Evolutionary conservation across 2,888 invertebrate genomes (phyloP).

Genomic region (Ennomos quercinarius): DNA sequence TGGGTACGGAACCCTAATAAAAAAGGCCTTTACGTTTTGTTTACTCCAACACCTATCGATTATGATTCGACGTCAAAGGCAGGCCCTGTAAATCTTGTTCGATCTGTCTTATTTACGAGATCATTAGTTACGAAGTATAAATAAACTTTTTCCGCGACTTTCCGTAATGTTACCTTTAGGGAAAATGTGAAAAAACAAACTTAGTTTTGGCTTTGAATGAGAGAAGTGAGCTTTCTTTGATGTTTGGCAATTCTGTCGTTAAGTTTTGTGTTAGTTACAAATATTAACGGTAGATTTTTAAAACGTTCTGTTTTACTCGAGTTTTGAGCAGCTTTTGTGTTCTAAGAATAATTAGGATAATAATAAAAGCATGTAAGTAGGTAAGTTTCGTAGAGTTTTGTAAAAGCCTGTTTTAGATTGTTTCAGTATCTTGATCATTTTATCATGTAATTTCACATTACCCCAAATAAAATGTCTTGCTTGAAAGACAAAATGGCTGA

Average conservation of each 20-base stretch:
- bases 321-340: conserved; percentile 16
- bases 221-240: conserved; percentile 18
- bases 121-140: conserved; percentile 53
- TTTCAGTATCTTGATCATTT: no score
- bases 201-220: conserved; percentile 16
- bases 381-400: no score
- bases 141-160: conserved; percentile 27
- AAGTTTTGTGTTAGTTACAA: conserved; percentile 12
- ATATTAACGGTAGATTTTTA: no score
- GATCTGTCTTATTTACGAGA: conserved; percentile 56
- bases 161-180: conserved; percentile 26
- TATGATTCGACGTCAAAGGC: conserved; percentile 31
- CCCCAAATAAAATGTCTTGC: no score
- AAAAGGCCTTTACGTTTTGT: conserved; percentile 20
- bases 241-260: conserved; percentile 5
- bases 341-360: neutral
- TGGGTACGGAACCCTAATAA: no score
- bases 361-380: no score
- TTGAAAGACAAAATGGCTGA: no score
- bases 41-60: conserved; percentile 31
- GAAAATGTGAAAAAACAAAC: conserved; percentile 22
- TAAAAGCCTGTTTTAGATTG: no score
- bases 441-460: no score
- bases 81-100: conserved; percentile 48
- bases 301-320: conserved; percentile 16